These are phyloP conservation scores for Molanna angustata DNA, from an alignment of 2,888 invertebrate genomes.

Conservation along the genomic window DNA sequence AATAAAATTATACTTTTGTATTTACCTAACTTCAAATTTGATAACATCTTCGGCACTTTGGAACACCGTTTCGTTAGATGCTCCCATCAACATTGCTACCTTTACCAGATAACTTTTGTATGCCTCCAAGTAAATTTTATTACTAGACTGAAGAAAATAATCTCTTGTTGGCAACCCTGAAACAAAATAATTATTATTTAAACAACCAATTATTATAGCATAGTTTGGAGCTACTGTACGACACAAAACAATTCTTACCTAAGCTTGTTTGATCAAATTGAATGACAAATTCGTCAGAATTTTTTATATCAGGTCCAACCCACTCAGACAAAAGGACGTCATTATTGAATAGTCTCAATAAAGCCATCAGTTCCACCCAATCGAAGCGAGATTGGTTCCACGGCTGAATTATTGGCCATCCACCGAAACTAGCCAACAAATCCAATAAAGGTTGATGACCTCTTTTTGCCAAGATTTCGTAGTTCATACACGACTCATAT, in stretches of 20 bases:
- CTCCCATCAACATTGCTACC: conserved; percentile 72
- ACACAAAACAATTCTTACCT: conserved; percentile 43
- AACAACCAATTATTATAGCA: neutral
- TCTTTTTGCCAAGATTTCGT: conserved; percentile 65
- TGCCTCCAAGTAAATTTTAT: conserved; percentile 68
- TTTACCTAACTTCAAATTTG: conserved; percentile 68
- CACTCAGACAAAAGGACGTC: conserved; percentile 82
- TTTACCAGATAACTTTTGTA: conserved; percentile 76
- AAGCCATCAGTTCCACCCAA: conserved; percentile 71
- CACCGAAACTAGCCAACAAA: conserved; percentile 70
- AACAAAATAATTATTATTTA: neutral
- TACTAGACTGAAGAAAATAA: conserved; percentile 70
- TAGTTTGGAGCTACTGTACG: neutral
- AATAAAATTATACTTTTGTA: too few relatives aligned
- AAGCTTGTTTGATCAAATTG: conserved; percentile 88
- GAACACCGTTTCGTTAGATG: conserved; percentile 58
- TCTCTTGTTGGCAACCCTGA: conserved; percentile 69
- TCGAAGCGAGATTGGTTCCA: conserved; percentile 69
- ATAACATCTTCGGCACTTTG: conserved; percentile 71
- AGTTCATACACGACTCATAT: conserved; percentile 85
- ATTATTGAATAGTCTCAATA: conserved; percentile 76
- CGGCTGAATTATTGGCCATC: conserved; percentile 79
- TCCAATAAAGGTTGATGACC: conserved; percentile 69
- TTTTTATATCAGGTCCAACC: conserved; percentile 92
- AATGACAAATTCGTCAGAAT: conserved; percentile 86